A percentile compares a stretch with the other conserved stretches of the same genome.
These are phyloP conservation scores for Watsonalla binaria DNA, from an alignment of 2,888 invertebrate genomes.

Conservation along the genomic window DNA sequence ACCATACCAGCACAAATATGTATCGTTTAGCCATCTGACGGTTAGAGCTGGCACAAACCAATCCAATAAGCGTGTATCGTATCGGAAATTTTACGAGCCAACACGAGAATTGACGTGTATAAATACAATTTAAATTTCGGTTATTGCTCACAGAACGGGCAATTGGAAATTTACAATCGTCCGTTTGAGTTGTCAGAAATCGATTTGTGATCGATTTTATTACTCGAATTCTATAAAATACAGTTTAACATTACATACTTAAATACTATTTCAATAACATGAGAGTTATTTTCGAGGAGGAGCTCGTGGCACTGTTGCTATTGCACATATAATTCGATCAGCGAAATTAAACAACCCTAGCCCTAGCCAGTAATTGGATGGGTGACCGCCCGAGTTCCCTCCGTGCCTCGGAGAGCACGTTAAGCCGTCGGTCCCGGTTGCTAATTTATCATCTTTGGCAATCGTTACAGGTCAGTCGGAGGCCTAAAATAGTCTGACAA, in stretches of 20 bases:
- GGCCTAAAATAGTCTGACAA: too few relatives aligned
- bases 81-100: constrained; percentile 52
- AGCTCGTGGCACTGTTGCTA: too few relatives aligned
- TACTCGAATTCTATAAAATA: not conserved
- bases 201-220: not conserved
- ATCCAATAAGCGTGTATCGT: constrained; percentile 34
- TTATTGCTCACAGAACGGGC: constrained; percentile 39
- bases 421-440: too few relatives aligned
- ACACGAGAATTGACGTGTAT: constrained; percentile 54
- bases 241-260: not conserved
- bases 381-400: too few relatives aligned
- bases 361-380: too few relatives aligned
- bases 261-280: not conserved
- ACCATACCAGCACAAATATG: constrained; percentile 43
- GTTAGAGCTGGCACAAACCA: constrained; percentile 31
- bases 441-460: too few relatives aligned
- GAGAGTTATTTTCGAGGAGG: not conserved
- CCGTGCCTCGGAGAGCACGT: too few relatives aligned
- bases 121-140: constrained; percentile 57
- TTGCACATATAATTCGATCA: too few relatives aligned
- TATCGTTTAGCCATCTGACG: constrained; percentile 44
- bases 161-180: not conserved
- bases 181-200: not conserved
- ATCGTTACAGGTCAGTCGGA: too few relatives aligned
- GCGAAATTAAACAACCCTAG: too few relatives aligned